Evolutionary conservation across 2,888 invertebrate genomes (phyloP).

Genomic region (Hanleya hanleyi): DNA sequence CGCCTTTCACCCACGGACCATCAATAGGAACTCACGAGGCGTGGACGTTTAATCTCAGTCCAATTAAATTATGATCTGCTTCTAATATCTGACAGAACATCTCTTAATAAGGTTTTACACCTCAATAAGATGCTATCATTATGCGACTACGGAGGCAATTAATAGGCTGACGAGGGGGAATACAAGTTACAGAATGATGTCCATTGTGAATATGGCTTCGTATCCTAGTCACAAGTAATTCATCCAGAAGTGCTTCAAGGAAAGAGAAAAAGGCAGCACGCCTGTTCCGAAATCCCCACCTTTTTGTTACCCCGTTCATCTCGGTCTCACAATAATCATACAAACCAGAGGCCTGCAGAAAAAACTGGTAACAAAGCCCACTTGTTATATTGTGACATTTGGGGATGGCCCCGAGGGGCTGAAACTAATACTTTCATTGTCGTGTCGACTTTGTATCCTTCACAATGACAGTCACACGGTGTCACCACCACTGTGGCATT

Average conservation of each 20-base stretch:
- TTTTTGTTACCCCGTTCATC: background rate
- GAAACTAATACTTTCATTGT: background rate
- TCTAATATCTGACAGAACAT: constrained; percentile 11
- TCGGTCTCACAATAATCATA: too few relatives aligned
- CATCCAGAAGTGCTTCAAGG: background rate
- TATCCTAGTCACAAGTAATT: background rate
- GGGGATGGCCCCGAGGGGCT: background rate
- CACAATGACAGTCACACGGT: too few relatives aligned
- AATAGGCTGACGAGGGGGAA: background rate
- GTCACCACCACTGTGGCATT: too few relatives aligned
- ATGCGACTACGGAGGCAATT: constrained; percentile 6
- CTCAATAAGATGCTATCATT: constrained; percentile 8
- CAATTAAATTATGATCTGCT: constrained; percentile 11
- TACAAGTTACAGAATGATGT: background rate
- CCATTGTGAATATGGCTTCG: background rate
- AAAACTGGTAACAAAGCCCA: background rate
- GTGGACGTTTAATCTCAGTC: background rate
- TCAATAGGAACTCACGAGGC: constrained; percentile 10
- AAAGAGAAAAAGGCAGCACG: background rate
- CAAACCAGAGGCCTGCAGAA: too few relatives aligned
- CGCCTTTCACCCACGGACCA: background rate
- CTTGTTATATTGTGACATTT: background rate
- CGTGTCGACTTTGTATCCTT: too few relatives aligned
- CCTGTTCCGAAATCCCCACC: background rate
- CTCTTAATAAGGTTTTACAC: constrained; percentile 12